A percentile compares a stretch with the other conserved stretches of the same genome.
Conservation (phyloP, 2,888 invertebrate genomes). For the Caenorhabditis wallacei region DNA sequence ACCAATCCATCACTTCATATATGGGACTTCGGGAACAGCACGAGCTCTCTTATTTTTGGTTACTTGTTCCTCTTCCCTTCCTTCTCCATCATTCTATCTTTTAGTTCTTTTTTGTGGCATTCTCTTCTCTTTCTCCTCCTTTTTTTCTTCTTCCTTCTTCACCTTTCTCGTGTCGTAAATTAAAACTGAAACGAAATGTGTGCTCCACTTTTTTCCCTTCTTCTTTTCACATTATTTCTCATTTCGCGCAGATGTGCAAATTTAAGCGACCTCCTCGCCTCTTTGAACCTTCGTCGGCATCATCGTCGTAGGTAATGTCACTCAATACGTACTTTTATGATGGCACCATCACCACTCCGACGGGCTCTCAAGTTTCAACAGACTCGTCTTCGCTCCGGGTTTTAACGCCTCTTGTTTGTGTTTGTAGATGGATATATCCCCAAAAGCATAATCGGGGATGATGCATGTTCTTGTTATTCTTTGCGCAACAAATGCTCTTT, state of each 20-base stretch:
- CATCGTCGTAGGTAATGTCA: slow-evolving; percentile 41
- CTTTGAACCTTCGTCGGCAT: slow-evolving; percentile 32
- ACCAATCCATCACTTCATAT: slow-evolving; percentile 48
- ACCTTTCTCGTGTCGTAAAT: slow-evolving; percentile 31
- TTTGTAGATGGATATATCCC: slow-evolving; percentile 53
- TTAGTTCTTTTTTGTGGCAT: neutral
- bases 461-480: slow-evolving; percentile 48
- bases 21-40: slow-evolving; percentile 15
- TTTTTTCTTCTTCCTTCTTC: slow-evolving; percentile 6
- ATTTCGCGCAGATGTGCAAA: slow-evolving; percentile 60
- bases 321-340: slow-evolving; percentile 62
- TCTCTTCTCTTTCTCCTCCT: neutral
- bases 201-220: slow-evolving; percentile 17
- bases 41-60: neutral
- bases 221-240: slow-evolving; percentile 5
- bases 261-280: slow-evolving; percentile 38
- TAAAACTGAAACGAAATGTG: slow-evolving; percentile 47
- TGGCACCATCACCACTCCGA: slow-evolving; percentile 54
- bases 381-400: slow-evolving; percentile 2
- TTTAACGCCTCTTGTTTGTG: slow-evolving; percentile 52
- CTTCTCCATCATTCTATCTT: slow-evolving; percentile 2
- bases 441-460: slow-evolving; percentile 53
- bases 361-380: slow-evolving; percentile 54
- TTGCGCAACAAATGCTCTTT: slow-evolving; percentile 17
- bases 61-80: slow-evolving; percentile 2